Evolutionary conservation across 2,888 invertebrate genomes (phyloP).

Genomic region (Cheilosia grossa): DNA sequence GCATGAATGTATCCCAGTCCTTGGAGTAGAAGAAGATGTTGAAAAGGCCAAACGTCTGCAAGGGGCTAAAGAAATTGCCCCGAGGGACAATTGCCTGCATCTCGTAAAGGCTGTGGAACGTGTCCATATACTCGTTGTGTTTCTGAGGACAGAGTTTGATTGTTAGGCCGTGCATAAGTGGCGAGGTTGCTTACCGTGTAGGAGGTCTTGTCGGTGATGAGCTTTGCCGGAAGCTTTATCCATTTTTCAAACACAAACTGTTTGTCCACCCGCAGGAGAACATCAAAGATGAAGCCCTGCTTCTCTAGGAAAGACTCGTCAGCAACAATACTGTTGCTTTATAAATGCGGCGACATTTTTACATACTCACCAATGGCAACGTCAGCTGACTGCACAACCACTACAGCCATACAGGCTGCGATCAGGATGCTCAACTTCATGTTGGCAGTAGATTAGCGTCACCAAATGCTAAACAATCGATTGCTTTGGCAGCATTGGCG

Average conservation of each 20-base stretch:
- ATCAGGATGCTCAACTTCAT: conserved; percentile 79
- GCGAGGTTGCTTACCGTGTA: conserved; percentile 31
- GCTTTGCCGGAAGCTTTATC: conserved; percentile 31
- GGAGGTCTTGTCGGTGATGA: conserved; percentile 16
- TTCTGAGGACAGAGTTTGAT: conserved; percentile 61
- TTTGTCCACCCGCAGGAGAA: conserved; percentile 78
- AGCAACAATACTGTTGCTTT: conserved; percentile 70
- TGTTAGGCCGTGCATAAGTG: too few species aligned
- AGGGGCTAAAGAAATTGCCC: conserved; percentile 84
- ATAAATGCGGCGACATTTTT: conserved; percentile 8
- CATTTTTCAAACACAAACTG: conserved; percentile 32
- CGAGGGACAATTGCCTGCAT: conserved; percentile 84
- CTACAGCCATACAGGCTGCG: conserved; percentile 79
- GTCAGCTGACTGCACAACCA: conserved; percentile 77
- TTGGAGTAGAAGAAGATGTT: conserved; percentile 88
- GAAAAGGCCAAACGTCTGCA: conserved; percentile 85
- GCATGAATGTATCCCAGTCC: conserved; percentile 88
- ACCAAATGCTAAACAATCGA: conserved; percentile 20
- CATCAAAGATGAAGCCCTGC: conserved; percentile 75
- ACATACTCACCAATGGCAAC: conserved; percentile 54
- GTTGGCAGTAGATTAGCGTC: conserved; percentile 33
- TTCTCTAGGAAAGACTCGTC: conserved; percentile 77
- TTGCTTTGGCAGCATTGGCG: neutral
- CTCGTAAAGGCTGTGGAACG: conserved; percentile 79
- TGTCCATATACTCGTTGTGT: conserved; percentile 78